Base-by-base conservation (phyloP, 2,113 vertebrate genomes). In the Corythornis vintsioides region DNA sequence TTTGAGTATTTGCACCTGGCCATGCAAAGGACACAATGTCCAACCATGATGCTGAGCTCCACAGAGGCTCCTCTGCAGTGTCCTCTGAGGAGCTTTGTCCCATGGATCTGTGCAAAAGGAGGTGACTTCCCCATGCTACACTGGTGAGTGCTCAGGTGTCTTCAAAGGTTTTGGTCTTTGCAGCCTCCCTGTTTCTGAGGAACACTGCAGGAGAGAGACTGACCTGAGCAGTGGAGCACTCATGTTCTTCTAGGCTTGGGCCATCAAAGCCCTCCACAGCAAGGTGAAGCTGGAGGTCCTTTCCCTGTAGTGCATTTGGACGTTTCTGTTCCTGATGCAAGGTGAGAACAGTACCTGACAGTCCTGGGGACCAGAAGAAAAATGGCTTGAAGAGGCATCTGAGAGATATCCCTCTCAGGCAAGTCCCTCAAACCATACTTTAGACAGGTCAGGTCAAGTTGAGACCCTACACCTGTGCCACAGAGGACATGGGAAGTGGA, bases 401-500 rank as follows among this genome's bases (percentile, higher is more conserved):
- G 57, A 86, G n/a, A 12, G 13, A 4, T 3, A 70, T 89, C 19
- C 13, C n/a, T 75, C n/a, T 26, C 43, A 1, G 3, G 9, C 2
- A 2, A 70, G 33, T 81, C 21, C 28, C 15, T 84, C 65, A 71
- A 70, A 15, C 21, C 24, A 3, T 50, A 26, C 65, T 1, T 0
- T 20, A 61, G 16, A 18, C 5, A 22, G 40, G 33, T 22, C 22
- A 67, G 35, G 22, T 17, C 13, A 47, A 64, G 22, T 47, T 17
- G 0, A 4, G 48, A 29, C 12, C 21, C n/a, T 85, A 25, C 14
- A 78, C 16, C 24, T 83, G 26, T 0, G 0, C 35, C 52, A 40
- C 13, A 22, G 31, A 75, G 31, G 70, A 61, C 18, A 3, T 11
- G 25, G 43, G 19, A 47, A 18, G 15, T 65, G 57, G 45, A 63